Evolutionary conservation across 2,113 vertebrate genomes (phyloP), one percentile per base, ranked within the genome.

Genomic region (Solea solea): DNA sequence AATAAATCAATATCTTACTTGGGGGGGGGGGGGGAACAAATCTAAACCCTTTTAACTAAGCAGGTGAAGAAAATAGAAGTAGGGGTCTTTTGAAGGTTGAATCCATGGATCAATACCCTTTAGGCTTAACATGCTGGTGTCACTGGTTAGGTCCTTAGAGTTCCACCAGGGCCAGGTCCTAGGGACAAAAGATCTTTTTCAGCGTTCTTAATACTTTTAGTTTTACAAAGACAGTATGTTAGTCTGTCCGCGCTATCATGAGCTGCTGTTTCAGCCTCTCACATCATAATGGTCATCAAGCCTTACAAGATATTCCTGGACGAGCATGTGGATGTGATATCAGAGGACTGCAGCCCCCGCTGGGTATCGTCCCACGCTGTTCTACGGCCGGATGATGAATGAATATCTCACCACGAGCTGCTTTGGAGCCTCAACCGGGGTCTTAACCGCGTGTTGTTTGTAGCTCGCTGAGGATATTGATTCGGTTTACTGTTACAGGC

Each of bases 401-500:
- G 81, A 76, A 64, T 10, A 40, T 60, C 68, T 82, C 73, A 64
- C 80, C 64, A 8, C n/a, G 52, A 59, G 27, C 41, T 14, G 12
- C 40, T 80, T 48, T 51, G 58, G 12, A 50, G 49, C 63, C 48
- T 14, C 64, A 64, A 49, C 60, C 16, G 40, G 66, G 39, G 55
- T 74, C 66, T 73, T 70, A 74, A 74, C 13, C 52, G 62, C 4
- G 76, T 56, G 16, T 72, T 56, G 16, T 72, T 66, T 0, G 76
- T 9, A 69, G 52, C 59, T 61, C 40, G 27, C 39, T 62, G 34
- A 72, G 74, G 67, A 45, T 83, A 86, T 82, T 75, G 81, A 86
- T 85, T 80, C 59, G 62, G 69, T 70, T 66, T 79, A 76, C 69
- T 12, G 81, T 81, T 81, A 39, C 66, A 34, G 42, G 39, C 66